A percentile compares a stretch with the other conserved stretches of the same genome.
phyloP scores from a whole-genome alignment of 2,888 invertebrate species.

The Phasia obesa region DNA sequence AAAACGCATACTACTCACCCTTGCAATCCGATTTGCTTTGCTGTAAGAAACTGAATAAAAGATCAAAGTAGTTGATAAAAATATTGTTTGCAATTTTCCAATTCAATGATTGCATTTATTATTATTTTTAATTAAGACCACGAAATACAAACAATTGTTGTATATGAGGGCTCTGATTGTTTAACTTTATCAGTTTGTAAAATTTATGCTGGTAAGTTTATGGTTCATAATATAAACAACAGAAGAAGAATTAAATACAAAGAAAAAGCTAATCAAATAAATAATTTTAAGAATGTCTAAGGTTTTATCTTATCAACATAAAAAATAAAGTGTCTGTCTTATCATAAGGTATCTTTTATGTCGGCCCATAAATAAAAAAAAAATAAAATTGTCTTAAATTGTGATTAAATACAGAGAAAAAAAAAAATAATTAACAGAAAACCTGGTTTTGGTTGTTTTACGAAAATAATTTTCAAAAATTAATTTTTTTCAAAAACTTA shows the following conservation, averaged over 20 bases:
- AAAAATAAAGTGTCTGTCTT: no score
- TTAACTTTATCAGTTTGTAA: conserved; percentile 34
- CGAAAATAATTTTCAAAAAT: no score
- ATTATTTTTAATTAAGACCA: conserved; percentile 63
- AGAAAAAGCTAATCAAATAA: conserved; percentile 18
- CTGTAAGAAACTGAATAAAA: conserved; percentile 47
- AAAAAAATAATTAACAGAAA: no score
- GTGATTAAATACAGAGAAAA: no score
- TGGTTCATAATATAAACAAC: conserved; percentile 16
- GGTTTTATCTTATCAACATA: no score
- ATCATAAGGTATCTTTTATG: no score
- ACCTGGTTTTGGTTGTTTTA: no score
- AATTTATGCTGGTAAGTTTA: conserved; percentile 39
- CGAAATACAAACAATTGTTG: conserved; percentile 17
- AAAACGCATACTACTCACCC: not conserved
- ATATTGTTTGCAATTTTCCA: conserved; percentile 68
- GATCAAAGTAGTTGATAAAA: conserved; percentile 64
- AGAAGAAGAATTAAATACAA: not conserved
- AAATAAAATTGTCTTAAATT: no score
- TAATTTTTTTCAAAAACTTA: no score
- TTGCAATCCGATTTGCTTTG: conserved; percentile 19
- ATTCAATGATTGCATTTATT: conserved; percentile 60
- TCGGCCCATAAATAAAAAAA: no score
- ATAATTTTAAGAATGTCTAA: no score
- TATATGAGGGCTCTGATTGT: conserved; percentile 19